Evolutionary conservation across 2,797 vertebrate genomes (phyloP), one percentile per base, ranked within the genome.

Genomic region (Mormyrus hasselquistii): DNA sequence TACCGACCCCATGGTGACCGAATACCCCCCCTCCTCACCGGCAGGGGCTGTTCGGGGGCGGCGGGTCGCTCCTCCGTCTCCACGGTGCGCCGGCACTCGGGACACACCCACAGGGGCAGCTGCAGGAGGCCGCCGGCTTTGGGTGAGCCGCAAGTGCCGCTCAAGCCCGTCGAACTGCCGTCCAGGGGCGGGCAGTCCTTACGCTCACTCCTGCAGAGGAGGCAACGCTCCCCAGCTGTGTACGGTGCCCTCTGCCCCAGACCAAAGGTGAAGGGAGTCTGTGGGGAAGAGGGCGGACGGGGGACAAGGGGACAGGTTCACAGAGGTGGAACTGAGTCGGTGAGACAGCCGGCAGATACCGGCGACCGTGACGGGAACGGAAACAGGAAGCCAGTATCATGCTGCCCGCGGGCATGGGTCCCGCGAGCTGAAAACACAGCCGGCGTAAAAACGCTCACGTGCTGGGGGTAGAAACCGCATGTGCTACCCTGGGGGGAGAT

Each of bases 251-350:
- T 97, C 91, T 99, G 98, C 93, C 97, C 98, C 94, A 99, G 94
- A 93, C 98, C 98, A 89, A 99, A 99, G 14, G 97, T 99, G 94
- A 99, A 99, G 0, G 98, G 98, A 62, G 97, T 98, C 98, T 99
- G 93, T 41, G 91, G 93, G 79, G 47, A 79, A 83, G 0, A 4
- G 4, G n/a, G 79, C 53, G 25, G 14, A 41, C 41, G 44, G 38
- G 3, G 22, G 1, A 22, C 8, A 19, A 14, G 57, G 52, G 38
- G n/a, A 89, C 34, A 12, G 25, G 25, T 14, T 69, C 29, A 73
- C 12, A 38, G 1, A 65, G 2, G 59, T 29, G 59, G 59, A 29
- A 10, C 53, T 1, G 59, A 25, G 59, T 25, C 2, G 59, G 22
- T 4, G 59, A 38, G 65, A 34, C 10, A 16, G 29, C 29, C 4